Evolutionary conservation across 2,113 vertebrate genomes (phyloP).

Genomic region (Lipophrys pholis): DNA sequence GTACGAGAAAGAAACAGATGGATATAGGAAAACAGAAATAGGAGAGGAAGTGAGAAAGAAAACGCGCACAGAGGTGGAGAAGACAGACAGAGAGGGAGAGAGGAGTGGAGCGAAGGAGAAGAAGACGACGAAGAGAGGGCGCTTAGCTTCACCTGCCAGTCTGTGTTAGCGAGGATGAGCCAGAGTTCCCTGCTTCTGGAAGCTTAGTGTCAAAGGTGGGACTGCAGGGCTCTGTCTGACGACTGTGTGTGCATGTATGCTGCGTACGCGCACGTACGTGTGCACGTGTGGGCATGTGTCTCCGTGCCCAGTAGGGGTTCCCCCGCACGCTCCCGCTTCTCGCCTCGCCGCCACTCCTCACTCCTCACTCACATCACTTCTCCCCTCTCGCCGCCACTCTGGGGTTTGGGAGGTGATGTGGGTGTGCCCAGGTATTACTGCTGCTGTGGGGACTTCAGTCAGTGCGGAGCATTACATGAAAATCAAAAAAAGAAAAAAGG

Average conservation of each 20-base stretch:
- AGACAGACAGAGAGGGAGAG: slow-evolving; percentile 64
- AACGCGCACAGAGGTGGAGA: slow-evolving; percentile 52
- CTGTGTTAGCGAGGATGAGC: slow-evolving; percentile 79
- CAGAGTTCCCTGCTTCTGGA: slow-evolving; percentile 76
- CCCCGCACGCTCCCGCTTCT: slow-evolving; percentile 56
- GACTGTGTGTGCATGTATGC: slow-evolving; percentile 36
- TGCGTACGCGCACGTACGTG: slow-evolving; percentile 25
- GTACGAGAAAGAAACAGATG: slow-evolving; percentile 61
- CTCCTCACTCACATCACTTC: slow-evolving; percentile 47
- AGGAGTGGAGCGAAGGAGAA: slow-evolving; percentile 68
- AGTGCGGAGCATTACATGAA: too few species aligned
- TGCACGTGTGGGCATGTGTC: slow-evolving; percentile 36
- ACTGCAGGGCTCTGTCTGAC: slow-evolving; percentile 75
- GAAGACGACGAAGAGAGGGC: slow-evolving; percentile 45
- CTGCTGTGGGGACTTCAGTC: too few species aligned
- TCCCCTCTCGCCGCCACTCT: slow-evolving; percentile 35
- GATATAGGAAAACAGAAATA: slow-evolving; percentile 67
- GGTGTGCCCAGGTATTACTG: slow-evolving; percentile 1
- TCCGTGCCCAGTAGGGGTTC: slow-evolving; percentile 74
- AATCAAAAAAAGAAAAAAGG: too few species aligned
- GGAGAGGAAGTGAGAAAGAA: slow-evolving; percentile 54
- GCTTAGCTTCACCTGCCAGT: slow-evolving; percentile 83
- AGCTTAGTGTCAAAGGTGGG: slow-evolving; percentile 84
- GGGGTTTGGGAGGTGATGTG: slow-evolving; percentile 10
- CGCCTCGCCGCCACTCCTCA: slow-evolving; percentile 21